These are phyloP conservation scores for Pandemis heparana DNA, from an alignment of 2,888 invertebrate genomes.

Conservation along the genomic window DNA sequence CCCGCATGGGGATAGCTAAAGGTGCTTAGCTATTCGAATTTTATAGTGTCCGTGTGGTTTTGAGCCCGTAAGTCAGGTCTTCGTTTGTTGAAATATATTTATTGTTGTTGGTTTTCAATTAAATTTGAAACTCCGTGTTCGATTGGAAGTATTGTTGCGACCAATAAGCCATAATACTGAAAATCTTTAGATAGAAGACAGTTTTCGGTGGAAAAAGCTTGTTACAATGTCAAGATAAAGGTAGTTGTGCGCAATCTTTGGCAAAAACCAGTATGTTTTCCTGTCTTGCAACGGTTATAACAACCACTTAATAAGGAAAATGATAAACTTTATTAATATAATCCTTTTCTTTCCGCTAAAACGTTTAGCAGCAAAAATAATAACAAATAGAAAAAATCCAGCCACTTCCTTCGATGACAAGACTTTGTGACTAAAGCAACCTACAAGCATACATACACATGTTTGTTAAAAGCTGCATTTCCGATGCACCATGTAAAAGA, in stretches of 20 bases:
- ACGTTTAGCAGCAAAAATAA: background rate
- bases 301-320: slow-evolving; percentile 1
- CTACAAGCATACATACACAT: slow-evolving; percentile 8
- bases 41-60: slow-evolving; percentile 33
- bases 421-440: slow-evolving; percentile 8
- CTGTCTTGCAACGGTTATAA: background rate
- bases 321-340: background rate
- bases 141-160: no score
- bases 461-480: slow-evolving; percentile 32
- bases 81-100: background rate
- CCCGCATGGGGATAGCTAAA: slow-evolving; percentile 60
- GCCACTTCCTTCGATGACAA: slow-evolving; percentile 21
- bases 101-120: no score
- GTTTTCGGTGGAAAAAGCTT: background rate
- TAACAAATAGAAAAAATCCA: background rate
- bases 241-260: background rate
- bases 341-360: slow-evolving; percentile 5
- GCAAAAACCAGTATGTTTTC: background rate
- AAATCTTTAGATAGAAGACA: background rate
- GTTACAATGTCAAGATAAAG: background rate
- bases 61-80: background rate
- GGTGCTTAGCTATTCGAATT: slow-evolving; percentile 49
- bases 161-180: no score
- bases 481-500: slow-evolving; percentile 34
- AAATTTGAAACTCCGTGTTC: no score